Conservation (phyloP, 1,140 invertebrate genomes). For the Polyergus mexicanus region DNA sequence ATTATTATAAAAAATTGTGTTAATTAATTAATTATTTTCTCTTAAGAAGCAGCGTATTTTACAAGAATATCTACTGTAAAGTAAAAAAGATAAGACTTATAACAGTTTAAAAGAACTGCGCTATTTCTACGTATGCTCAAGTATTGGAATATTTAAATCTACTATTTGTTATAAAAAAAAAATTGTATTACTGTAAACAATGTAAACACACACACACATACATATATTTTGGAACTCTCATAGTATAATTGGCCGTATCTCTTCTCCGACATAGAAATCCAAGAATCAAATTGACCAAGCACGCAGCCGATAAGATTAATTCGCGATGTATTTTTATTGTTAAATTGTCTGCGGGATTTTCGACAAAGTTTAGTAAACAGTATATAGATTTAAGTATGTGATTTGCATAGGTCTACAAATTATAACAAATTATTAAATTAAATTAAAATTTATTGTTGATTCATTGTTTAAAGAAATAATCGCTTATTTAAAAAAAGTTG, state of each 20-base stretch:
- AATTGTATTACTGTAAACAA: neutral
- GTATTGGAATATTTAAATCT: neutral
- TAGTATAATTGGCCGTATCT: slow-evolving; percentile 54
- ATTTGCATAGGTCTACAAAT: slow-evolving; percentile 67
- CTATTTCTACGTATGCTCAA: neutral
- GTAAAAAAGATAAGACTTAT: neutral
- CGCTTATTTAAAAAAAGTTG: slow-evolving; percentile 69
- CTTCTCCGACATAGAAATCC: slow-evolving; percentile 69
- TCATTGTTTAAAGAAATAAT: neutral
- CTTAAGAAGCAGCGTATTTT: neutral
- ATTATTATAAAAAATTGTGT: neutral
- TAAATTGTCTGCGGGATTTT: slow-evolving; percentile 44
- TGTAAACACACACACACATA: neutral
- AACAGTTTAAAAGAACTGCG: neutral
- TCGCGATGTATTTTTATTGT: slow-evolving; percentile 68
- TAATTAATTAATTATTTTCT: neutral
- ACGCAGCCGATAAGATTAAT: slow-evolving; percentile 71
- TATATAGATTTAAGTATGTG: slow-evolving; percentile 72
- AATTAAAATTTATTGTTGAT: neutral
- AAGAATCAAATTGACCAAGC: slow-evolving; percentile 75
- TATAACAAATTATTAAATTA: neutral
- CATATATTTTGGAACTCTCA: neutral
- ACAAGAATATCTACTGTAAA: neutral
- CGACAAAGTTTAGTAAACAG: slow-evolving; percentile 67
- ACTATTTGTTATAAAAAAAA: neutral